Evolutionary conservation across 1,140 invertebrate genomes (phyloP).

Genomic region (Druon quercuslanigerum): DNA sequence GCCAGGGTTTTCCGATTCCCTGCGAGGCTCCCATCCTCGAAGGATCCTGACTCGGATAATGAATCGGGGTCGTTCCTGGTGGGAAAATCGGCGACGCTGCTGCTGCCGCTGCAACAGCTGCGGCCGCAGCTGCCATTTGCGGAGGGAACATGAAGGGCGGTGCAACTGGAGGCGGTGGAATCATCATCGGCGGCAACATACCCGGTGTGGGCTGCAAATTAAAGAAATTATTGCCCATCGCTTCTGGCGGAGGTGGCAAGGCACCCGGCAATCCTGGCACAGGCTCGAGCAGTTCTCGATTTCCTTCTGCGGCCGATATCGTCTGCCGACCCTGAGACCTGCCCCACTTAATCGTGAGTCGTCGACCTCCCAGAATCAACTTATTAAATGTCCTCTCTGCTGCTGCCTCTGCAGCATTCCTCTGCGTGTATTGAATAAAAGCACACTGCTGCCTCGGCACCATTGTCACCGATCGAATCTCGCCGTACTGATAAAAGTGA

Average conservation of each 20-base stretch:
- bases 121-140: conserved; percentile 65
- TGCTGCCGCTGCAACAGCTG: conserved; percentile 24
- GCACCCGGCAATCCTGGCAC: conserved; percentile 90
- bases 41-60: conserved; percentile 97
- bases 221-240: conserved; percentile 78
- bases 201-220: conserved; percentile 78
- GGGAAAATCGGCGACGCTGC: conserved; percentile 74
- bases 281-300: conserved; percentile 81
- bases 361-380: conserved; percentile 88
- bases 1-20: conserved; percentile 74
- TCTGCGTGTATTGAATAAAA: conserved; percentile 96
- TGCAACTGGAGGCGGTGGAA: conserved; percentile 76
- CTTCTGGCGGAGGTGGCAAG: conserved; percentile 83
- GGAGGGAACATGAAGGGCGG: conserved; percentile 76
- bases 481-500: conserved; percentile 99
- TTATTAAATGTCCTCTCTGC: conserved; percentile 98
- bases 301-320: conserved; percentile 74
- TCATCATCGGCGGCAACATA: conserved; percentile 75
- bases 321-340: conserved; percentile 86
- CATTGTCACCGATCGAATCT: conserved; percentile 95
- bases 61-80: conserved; percentile 79
- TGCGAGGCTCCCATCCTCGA: conserved; percentile 87
- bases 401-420: conserved; percentile 92
- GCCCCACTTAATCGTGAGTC: conserved; percentile 98
- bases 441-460: conserved; percentile 97